These are phyloP conservation scores for Acleris cristana DNA, from an alignment of 2,888 invertebrate species.

Conservation along the genomic window DNA sequence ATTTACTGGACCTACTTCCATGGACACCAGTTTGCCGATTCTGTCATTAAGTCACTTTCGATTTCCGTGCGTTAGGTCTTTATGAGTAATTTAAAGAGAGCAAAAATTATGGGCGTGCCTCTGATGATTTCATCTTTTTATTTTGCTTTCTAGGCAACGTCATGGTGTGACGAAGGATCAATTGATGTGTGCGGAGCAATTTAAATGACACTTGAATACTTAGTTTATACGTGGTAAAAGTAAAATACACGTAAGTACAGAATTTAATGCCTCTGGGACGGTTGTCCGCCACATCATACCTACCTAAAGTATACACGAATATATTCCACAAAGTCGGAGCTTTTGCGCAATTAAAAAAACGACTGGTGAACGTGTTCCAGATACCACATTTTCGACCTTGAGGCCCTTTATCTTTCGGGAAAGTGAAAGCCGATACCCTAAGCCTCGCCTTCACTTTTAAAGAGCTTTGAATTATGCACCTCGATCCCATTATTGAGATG, in stretches of 20 bases:
- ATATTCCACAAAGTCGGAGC: constrained; percentile 36
- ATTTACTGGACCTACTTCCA: constrained; percentile 40
- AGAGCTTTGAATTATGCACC: constrained; percentile 47
- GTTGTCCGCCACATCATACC: background rate
- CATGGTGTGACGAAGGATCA: constrained; percentile 5
- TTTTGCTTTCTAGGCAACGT: constrained; percentile 19
- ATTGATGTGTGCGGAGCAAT: background rate
- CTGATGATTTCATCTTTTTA: constrained; percentile 15
- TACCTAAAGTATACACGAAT: background rate
- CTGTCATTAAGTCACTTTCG: constrained; percentile 38
- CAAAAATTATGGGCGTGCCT: constrained; percentile 27
- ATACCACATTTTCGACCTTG: constrained; percentile 62
- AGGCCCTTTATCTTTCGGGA: constrained; percentile 67
- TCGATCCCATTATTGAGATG: constrained; percentile 50
- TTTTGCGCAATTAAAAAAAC: constrained; percentile 28
- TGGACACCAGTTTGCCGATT: constrained; percentile 25
- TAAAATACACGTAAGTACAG: background rate
- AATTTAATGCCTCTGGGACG: background rate
- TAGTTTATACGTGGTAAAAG: no score
- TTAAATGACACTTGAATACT: background rate
- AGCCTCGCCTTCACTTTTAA: constrained; percentile 58
- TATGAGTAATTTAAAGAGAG: constrained; percentile 27
- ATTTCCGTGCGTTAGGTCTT: constrained; percentile 34
- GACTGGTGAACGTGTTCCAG: constrained; percentile 45
- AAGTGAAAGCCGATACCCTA: constrained; percentile 68